Evolutionary conservation across 1,140 invertebrate species (phyloP).

Genomic region (Mya arenaria): DNA sequence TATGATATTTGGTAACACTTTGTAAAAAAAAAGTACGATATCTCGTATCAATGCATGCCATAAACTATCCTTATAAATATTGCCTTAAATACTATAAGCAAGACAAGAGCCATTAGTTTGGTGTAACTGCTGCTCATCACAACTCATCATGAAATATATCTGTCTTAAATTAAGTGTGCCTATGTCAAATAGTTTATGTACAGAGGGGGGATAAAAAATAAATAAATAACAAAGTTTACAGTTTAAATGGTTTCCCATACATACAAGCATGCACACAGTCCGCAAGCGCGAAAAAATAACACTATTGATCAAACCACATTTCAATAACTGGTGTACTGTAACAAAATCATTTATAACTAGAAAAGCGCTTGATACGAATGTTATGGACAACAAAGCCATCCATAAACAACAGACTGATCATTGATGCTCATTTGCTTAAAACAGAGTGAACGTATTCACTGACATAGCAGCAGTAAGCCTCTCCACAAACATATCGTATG

Average conservation of each 20-base stretch:
- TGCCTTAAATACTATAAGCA: conserved; percentile 7
- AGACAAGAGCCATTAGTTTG: conserved; percentile 6
- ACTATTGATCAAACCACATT: no score
- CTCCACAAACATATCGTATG: conserved; percentile 1
- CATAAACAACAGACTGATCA: no score
- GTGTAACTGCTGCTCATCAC: neutral
- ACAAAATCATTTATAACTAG: no score
- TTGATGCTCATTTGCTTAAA: no score
- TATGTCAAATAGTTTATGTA: conserved; percentile 4
- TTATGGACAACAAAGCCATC: no score
- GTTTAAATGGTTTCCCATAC: no score
- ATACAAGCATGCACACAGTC: no score
- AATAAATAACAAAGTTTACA: no score
- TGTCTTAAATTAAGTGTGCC: conserved; percentile 4
- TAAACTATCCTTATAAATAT: neutral
- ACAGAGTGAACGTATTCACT: no score
- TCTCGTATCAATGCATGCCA: neutral
- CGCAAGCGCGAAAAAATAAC: no score
- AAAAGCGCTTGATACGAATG: no score
- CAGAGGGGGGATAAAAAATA: neutral
- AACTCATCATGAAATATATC: neutral
- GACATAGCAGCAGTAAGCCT: neutral
- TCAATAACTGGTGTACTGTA: no score
- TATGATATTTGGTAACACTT: neutral
- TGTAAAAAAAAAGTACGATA: neutral